These are phyloP conservation scores for Myopa testacea DNA, from an alignment of 2,888 invertebrate genomes.

Conservation along the genomic window DNA sequence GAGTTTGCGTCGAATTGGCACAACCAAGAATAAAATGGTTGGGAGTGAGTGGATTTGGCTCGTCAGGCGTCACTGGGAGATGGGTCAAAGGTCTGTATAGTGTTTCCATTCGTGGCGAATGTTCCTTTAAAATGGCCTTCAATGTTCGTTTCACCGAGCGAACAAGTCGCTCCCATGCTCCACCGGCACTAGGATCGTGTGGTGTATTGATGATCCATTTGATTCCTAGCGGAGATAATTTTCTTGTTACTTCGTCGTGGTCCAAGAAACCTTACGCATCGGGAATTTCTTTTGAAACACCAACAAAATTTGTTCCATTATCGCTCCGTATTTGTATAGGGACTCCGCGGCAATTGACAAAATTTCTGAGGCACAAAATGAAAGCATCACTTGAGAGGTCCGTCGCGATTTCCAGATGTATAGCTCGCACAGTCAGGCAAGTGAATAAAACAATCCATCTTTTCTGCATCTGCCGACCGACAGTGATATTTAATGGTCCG, in stretches of 20 bases:
- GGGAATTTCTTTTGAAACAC: no score
- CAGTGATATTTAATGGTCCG: background rate
- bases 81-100: no score
- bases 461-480: conserved; percentile 4
- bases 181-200: conserved; percentile 46
- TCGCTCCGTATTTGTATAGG: conserved; percentile 43
- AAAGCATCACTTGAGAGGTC: conserved; percentile 35
- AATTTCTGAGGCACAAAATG: conserved; percentile 25
- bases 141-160: no score
- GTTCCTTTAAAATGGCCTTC: no score
- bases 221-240: conserved; percentile 21
- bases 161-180: conserved; percentile 48
- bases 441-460: conserved; percentile 15
- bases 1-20: no score
- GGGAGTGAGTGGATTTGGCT: no score
- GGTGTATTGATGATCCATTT: conserved; percentile 45
- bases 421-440: conserved; percentile 15
- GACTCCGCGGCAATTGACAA: conserved; percentile 41
- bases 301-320: no score
- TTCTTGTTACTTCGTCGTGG: background rate
- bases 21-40: no score
- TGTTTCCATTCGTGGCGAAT: no score
- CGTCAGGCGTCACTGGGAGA: no score
- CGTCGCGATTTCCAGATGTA: conserved; percentile 25
- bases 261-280: conserved; percentile 33